Evolutionary conservation across 2,797 vertebrate genomes (phyloP).

Genomic region (Spinibarbus caldwelli): DNA sequence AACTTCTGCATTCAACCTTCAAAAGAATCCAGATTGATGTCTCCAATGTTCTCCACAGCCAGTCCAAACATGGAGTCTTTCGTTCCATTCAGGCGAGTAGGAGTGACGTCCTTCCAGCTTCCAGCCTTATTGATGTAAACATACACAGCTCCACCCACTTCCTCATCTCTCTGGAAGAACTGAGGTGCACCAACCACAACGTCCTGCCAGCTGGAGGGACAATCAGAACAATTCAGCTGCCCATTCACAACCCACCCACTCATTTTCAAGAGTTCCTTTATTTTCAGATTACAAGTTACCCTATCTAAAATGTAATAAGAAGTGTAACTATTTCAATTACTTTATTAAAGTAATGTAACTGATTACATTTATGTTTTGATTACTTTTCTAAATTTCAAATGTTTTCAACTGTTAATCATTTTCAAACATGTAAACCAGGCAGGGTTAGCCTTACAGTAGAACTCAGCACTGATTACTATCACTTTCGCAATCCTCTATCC

Average conservation of each 20-base stretch:
- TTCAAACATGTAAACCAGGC: not conserved
- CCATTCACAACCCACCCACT: not conserved
- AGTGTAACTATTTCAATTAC: not conserved
- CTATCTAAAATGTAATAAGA: not conserved
- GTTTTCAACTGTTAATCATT: not conserved
- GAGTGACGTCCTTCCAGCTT: conserved; percentile 82
- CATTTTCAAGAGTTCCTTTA: not conserved
- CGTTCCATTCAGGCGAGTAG: conserved; percentile 86
- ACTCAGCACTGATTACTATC: not conserved
- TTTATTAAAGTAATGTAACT: not conserved
- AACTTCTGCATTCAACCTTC: conserved; percentile 78
- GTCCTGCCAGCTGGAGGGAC: conserved; percentile 89
- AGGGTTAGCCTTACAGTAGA: not conserved
- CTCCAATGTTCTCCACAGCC: conserved; percentile 91
- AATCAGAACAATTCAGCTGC: not conserved
- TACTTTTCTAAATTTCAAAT: not conserved
- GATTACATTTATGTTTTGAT: not conserved
- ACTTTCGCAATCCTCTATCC: not conserved
- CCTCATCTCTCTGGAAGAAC: conserved; percentile 90
- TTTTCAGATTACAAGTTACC: not conserved
- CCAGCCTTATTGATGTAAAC: conserved; percentile 91
- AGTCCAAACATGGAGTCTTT: conserved; percentile 97
- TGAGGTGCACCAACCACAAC: conserved; percentile 95
- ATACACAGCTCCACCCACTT: conserved; percentile 92
- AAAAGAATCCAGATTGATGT: conserved; percentile 91